phyloP scores from a whole-genome alignment of 2,113 vertebrate genomes.

The Erythrocercus mccallii region DNA sequence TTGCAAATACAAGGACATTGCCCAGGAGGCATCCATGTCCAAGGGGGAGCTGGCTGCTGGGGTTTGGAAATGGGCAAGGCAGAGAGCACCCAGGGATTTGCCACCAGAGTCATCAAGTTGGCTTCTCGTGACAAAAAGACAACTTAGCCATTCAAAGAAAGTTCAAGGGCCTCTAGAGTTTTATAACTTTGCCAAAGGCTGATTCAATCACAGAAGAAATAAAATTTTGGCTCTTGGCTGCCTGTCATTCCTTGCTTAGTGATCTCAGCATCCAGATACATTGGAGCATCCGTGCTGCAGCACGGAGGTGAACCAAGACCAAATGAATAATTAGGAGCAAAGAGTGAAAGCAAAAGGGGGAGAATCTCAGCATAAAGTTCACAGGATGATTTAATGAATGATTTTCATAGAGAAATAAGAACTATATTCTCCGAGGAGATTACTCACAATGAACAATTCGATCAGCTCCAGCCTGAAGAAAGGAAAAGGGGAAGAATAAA shows the following conservation, averaged over 20 bases:
- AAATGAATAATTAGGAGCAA: background rate
- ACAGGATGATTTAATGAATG: constrained; percentile 9
- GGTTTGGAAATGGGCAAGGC: background rate
- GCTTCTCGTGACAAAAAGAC: background rate
- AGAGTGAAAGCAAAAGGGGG: background rate
- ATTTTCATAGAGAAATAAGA: constrained; percentile 36
- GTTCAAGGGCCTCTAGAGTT: background rate
- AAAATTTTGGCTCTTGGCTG: background rate
- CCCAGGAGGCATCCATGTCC: background rate
- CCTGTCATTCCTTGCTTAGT: background rate
- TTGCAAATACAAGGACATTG: background rate
- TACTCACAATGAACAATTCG: constrained; percentile 35
- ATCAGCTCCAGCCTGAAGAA: constrained; percentile 17
- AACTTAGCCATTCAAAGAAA: background rate
- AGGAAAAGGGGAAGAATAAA: constrained; percentile 39
- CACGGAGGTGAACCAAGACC: background rate
- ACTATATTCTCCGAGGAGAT: constrained; percentile 31
- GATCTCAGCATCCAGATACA: background rate
- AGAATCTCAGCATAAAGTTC: constrained; percentile 7
- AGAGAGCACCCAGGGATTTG: background rate
- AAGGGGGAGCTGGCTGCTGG: background rate
- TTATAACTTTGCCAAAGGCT: background rate
- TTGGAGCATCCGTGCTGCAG: background rate
- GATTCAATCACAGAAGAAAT: background rate
- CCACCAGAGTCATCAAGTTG: background rate